phyloP scores from a whole-genome alignment of 2,797 vertebrate genomes.

The Pangasius djambal region DNA sequence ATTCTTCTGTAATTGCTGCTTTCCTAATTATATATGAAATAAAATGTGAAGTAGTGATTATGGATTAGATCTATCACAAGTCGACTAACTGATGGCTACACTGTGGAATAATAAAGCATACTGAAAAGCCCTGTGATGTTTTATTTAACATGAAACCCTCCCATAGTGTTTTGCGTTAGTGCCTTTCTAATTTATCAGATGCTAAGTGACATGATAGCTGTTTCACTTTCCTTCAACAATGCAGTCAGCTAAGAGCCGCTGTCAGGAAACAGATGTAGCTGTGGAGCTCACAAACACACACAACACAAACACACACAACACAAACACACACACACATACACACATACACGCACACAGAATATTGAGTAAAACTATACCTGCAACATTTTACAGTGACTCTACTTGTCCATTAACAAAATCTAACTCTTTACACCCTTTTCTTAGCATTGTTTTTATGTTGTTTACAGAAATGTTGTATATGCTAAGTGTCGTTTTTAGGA shows the following conservation, averaged over 20 bases:
- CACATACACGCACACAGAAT: background rate
- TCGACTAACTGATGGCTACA: background rate
- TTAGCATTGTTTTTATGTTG: background rate
- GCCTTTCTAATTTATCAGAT: conserved; percentile 24
- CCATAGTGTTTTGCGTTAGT: background rate
- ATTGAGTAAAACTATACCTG: background rate
- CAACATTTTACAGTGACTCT: background rate
- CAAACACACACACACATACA: background rate
- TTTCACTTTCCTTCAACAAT: conserved; percentile 19
- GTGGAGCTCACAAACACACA: conserved; percentile 4
- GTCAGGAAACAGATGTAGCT: conserved; percentile 48
- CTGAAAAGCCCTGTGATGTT: background rate
- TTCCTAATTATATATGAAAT: background rate
- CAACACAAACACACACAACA: conserved; percentile 12
- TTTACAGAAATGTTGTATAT: background rate
- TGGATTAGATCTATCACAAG: background rate
- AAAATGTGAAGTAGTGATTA: background rate
- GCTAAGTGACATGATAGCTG: conserved; percentile 29
- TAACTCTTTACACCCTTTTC: background rate
- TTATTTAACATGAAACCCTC: background rate
- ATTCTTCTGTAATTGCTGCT: background rate
- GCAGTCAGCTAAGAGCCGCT: conserved; percentile 21
- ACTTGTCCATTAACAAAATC: background rate
- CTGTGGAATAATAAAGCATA: background rate
- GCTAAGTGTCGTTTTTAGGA: background rate